Evolutionary conservation across 2,888 invertebrate genomes (phyloP).

Genomic region (Plagiodera versicolora): DNA sequence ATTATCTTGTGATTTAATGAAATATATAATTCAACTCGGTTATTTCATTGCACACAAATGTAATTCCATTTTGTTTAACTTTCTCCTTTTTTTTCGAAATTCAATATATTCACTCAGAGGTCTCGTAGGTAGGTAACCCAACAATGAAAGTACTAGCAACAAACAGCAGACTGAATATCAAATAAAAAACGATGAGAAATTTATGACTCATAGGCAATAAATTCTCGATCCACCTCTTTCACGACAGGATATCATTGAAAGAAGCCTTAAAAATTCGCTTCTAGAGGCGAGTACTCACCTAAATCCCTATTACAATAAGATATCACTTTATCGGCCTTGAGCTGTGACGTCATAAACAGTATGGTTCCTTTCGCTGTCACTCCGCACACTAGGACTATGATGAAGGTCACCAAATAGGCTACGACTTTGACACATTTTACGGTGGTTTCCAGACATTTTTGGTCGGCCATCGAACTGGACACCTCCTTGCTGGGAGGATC

Average conservation of each 20-base stretch:
- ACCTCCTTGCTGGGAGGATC: conserved; percentile 88
- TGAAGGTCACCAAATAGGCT: conserved; percentile 83
- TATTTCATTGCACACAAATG: too few relatives aligned
- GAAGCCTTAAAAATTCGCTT: not conserved
- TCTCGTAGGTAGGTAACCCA: too few relatives aligned
- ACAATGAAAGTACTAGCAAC: too few relatives aligned
- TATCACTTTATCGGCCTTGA: conserved; percentile 74
- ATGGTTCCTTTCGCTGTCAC: conserved; percentile 87
- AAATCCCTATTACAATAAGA: conserved; percentile 83
- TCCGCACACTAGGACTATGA: conserved; percentile 81
- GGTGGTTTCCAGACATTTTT: conserved; percentile 82
- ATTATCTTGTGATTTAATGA: too few relatives aligned
- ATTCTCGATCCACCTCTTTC: not conserved
- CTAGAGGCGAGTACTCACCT: conserved; percentile 59
- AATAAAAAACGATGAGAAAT: too few relatives aligned
- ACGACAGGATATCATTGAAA: not conserved
- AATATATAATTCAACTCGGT: too few relatives aligned
- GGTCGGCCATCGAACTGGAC: conserved; percentile 86
- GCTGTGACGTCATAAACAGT: conserved; percentile 90
- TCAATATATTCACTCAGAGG: too few relatives aligned
- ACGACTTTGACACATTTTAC: conserved; percentile 82
- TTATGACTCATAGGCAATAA: not conserved
- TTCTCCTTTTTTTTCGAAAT: too few relatives aligned
- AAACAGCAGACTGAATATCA: too few relatives aligned
- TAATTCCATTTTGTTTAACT: too few relatives aligned